Conservation (phyloP, 2,113 vertebrate species). For the Mola mola region DNA sequence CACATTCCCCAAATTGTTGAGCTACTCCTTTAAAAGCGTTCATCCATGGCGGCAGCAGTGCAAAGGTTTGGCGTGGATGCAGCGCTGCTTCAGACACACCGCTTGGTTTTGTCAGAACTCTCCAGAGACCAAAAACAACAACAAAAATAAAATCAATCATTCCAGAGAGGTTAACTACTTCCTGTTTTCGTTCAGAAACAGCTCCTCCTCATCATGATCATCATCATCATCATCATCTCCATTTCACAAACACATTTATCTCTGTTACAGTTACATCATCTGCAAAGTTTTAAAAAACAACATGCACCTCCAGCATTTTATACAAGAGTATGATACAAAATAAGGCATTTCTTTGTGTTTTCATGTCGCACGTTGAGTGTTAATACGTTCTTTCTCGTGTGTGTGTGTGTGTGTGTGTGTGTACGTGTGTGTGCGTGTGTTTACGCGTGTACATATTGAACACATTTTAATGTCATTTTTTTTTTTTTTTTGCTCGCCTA, state of each 20-base stretch:
- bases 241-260: slow-evolving; percentile 60
- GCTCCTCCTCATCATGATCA: background rate
- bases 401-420: slow-evolving; percentile 68
- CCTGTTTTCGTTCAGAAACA: slow-evolving; percentile 32
- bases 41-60: background rate
- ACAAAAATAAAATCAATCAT: slow-evolving; percentile 3
- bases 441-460: slow-evolving; percentile 87
- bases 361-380: slow-evolving; percentile 67
- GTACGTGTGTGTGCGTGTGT: slow-evolving; percentile 36
- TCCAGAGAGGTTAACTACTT: slow-evolving; percentile 41
- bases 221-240: slow-evolving; percentile 22
- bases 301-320: slow-evolving; percentile 99
- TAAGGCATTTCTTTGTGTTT: slow-evolving; percentile 97
- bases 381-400: slow-evolving; percentile 48
- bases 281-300: slow-evolving; percentile 94
- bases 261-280: slow-evolving; percentile 71
- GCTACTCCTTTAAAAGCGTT: background rate
- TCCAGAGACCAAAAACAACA: too few species aligned
- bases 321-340: slow-evolving; percentile 99
- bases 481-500: slow-evolving; percentile 88
- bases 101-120: slow-evolving; percentile 21
- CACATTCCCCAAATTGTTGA: slow-evolving; percentile 2
- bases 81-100: slow-evolving; percentile 43
- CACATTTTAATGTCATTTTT: slow-evolving; percentile 88
- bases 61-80: slow-evolving; percentile 6